Evolutionary conservation across 2,113 vertebrate species (phyloP), one percentile per base, ranked within the genome.

Genomic region (Alethe diademata): DNA sequence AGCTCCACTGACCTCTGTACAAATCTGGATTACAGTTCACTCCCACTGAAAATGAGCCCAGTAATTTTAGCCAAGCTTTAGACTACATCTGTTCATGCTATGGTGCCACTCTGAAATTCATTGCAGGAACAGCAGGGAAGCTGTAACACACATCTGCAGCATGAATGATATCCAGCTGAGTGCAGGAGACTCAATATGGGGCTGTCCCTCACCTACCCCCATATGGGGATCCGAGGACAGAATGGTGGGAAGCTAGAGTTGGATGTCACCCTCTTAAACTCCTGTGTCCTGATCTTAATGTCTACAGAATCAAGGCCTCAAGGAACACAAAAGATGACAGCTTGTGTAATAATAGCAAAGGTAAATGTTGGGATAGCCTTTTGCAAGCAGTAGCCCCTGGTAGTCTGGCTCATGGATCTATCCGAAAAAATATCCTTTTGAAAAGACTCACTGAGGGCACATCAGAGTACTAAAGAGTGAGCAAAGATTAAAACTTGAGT

Each of bases 11-110:
- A 91, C 57, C 81, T 94, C 82, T 86, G 51, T 54, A 79, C 78
- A 94, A 85, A 95, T 73, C 85, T 70, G 82, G 85, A 92, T 96
- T 96, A 76, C n/a, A 76, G 71, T 88, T 86, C 75, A 66, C 58
- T 72, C 53, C 82, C 62, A 82, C 50, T 66, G 94, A 83, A 95
- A 96, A 86, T 6, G 42, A 96, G 62, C 65, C 74, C 15, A 53
- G 88, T 90, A 73, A 92, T 94, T 95, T 82, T 61, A 94, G 79
- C 71, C 75, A 26, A 76, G 85, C 54, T 18, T 82, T 58, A 76
- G 28, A 11, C 14, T 56, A 62, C 88, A 92, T 90, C 92, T 92
- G 88, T 86, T 90, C 54, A 29, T 26, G 47, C 31, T 74, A 33
- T 0, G 0, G 48, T 29, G 57, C 33, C 26, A 24, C 62, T 62